phyloP scores from a whole-genome alignment of 2,888 invertebrate species.

The Syrista parreyssii region DNA sequence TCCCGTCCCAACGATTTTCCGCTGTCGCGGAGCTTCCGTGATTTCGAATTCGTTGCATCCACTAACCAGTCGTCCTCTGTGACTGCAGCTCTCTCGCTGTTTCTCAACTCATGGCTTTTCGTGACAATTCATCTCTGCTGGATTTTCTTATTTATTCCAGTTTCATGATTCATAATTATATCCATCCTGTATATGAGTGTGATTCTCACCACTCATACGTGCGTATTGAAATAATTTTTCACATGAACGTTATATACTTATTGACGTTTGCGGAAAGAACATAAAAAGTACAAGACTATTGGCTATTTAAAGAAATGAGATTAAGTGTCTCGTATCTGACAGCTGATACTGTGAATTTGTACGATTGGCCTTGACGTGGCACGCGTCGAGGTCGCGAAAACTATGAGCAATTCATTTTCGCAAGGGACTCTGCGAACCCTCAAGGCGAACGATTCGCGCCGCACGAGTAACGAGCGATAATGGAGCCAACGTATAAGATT shows the following conservation, averaged over 20 bases:
- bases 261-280: background rate
- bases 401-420: background rate
- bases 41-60: background rate
- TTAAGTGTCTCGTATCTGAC: background rate
- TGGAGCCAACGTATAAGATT: constrained; percentile 29
- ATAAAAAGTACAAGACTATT: background rate
- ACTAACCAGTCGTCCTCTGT: background rate
- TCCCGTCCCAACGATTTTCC: background rate
- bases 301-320: background rate
- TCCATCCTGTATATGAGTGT: background rate
- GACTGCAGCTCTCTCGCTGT: background rate
- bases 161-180: background rate
- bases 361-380: background rate
- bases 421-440: background rate
- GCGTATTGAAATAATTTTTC: background rate
- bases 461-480: constrained; percentile 21
- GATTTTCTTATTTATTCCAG: background rate
- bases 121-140: background rate
- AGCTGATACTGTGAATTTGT: background rate
- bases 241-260: background rate
- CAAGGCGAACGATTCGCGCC: background rate
- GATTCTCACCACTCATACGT: background rate
- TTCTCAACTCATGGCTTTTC: background rate
- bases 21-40: background rate
- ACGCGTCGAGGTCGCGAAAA: background rate